These are phyloP conservation scores for Caerostris darwini DNA, from an alignment of 1,140 invertebrate genomes.

Conservation along the genomic window DNA sequence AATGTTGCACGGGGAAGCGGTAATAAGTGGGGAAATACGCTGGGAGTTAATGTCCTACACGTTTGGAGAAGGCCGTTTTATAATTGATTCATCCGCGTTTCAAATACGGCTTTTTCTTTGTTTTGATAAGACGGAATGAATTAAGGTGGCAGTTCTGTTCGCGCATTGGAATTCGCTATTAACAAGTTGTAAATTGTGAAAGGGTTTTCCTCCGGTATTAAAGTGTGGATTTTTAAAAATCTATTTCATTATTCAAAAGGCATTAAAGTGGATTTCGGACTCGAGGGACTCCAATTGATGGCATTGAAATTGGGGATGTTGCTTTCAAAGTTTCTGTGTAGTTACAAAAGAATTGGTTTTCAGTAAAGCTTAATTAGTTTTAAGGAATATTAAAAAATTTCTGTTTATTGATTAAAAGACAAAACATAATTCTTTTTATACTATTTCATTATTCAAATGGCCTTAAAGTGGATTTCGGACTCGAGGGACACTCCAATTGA, in stretches of 20 bases:
- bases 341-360: not conserved
- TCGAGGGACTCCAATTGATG: not conserved
- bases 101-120: conserved; percentile 13
- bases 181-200: not conserved
- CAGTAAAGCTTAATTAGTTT: no score
- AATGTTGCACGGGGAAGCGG: conserved; percentile 51
- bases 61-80: conserved; percentile 45
- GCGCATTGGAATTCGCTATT: not conserved
- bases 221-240: not conserved
- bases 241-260: not conserved
- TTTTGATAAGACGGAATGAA: not conserved
- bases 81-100: conserved; percentile 51
- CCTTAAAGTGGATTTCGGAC: not conserved
- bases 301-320: not conserved
- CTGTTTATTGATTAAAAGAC: no score
- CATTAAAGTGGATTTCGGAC: not conserved
- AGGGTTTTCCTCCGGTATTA: not conserved
- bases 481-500: not conserved
- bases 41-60: conserved; percentile 58
- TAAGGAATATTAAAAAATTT: no score
- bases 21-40: conserved; percentile 45
- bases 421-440: no score
- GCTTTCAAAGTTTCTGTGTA: not conserved
- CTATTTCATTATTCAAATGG: not conserved
- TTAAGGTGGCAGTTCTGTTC: not conserved